Percentiles rank a stretch among this genome's conserved stretches.
Conservation (phyloP, 2,113 vertebrate species). For the Cyanoderma ruficeps region DNA sequence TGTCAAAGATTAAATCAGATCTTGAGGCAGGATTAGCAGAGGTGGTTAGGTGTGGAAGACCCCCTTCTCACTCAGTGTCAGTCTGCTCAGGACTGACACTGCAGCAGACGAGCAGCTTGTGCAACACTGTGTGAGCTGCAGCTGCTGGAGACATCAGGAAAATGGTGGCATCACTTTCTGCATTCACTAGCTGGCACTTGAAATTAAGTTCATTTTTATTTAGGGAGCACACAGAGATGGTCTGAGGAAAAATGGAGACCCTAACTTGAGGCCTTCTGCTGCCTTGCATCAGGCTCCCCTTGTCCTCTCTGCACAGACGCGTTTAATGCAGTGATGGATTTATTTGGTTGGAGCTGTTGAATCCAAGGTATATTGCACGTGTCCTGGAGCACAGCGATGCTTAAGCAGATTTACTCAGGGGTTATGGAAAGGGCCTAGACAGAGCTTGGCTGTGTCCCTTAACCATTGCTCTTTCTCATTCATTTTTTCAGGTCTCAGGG, state of each 20-base stretch:
- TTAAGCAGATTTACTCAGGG: neutral
- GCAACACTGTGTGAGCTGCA: accelerated
- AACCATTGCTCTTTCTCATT: neutral
- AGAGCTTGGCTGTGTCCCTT: neutral
- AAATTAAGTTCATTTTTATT: neutral
- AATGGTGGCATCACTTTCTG: neutral
- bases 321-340: neutral
- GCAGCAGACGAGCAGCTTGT: neutral
- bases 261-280: neutral
- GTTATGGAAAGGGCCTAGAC: neutral
- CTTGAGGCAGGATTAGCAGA: neutral
- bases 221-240: neutral
- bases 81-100: neutral
- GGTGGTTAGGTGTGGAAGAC: neutral
- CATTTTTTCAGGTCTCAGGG: neutral
- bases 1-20: neutral
- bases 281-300: neutral
- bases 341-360: neutral
- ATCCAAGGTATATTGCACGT: neutral
- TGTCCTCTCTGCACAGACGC: neutral
- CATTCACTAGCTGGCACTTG: neutral
- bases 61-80: neutral
- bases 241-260: neutral
- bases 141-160: neutral
- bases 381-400: neutral